Percentiles rank a stretch among this genome's conserved stretches.
phyloP scores from a whole-genome alignment of 2,797 vertebrate genomes.

The Lophotriccus pileatus region DNA sequence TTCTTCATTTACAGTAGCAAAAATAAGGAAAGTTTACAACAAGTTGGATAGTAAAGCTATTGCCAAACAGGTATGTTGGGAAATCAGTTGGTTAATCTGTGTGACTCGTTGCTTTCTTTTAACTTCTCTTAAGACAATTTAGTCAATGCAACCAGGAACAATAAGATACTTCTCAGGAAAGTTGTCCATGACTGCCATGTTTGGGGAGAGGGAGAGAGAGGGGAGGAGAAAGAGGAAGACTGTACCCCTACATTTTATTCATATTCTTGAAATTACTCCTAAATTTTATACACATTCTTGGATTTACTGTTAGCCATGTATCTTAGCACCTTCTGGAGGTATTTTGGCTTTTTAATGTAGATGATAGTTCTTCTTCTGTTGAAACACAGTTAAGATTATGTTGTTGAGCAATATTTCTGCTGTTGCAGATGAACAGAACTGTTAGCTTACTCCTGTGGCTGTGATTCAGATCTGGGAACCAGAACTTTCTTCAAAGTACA shows the following conservation, averaged over 20 bases:
- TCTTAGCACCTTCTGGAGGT: neutral
- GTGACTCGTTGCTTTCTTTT: neutral
- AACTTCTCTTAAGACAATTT: neutral
- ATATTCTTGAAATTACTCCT: neutral
- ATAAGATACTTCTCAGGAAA: neutral
- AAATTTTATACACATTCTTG: neutral
- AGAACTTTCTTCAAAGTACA: neutral
- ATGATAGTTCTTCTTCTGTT: neutral
- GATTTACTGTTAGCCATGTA: neutral
- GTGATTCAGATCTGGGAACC: neutral
- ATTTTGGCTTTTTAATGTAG: neutral
- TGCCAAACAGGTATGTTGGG: constrained; percentile 88
- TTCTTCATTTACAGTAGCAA: constrained; percentile 92
- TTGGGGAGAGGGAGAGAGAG: neutral
- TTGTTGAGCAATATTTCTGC: neutral
- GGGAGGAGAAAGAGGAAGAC: neutral
- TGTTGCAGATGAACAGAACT: neutral
- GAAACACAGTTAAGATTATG: neutral
- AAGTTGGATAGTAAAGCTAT: constrained; percentile 98
- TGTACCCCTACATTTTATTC: neutral
- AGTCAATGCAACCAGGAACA: neutral
- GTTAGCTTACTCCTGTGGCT: neutral
- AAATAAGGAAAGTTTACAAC: constrained; percentile 96
- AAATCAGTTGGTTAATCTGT: neutral
- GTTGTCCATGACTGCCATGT: neutral